A percentile compares a stretch with the other conserved stretches of the same genome.
Evolutionary conservation across 1,140 invertebrate species (phyloP).

Genomic region (Leptinotarsa undecemlineata): DNA sequence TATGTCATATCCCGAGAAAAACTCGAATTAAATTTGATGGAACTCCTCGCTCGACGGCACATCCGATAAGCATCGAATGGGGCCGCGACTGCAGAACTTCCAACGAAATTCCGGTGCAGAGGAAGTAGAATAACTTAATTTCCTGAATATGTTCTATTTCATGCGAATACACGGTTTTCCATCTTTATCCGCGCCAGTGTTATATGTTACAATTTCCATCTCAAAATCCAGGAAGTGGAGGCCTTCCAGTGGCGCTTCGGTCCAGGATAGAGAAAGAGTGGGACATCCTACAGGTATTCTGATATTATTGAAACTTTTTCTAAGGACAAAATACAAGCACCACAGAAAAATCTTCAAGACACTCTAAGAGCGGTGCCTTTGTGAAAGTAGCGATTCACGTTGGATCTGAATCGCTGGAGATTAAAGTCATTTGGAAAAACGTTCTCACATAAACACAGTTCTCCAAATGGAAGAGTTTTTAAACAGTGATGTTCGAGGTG

Average conservation of each 20-base stretch:
- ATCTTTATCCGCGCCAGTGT: not conserved
- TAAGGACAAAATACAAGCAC: no score
- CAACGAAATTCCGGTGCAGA: conserved; percentile 3
- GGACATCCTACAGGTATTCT: no score
- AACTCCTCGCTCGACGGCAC: not conserved
- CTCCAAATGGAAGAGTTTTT: no score
- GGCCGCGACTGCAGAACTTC: not conserved
- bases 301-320: no score
- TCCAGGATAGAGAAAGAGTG: not conserved
- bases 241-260: not conserved
- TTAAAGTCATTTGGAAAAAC: no score
- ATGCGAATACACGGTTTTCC: not conserved
- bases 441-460: no score
- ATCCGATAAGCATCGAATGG: conserved; percentile 4
- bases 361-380: no score
- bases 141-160: conserved; percentile 23
- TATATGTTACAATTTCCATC: conserved; percentile 19
- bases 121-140: conserved; percentile 20
- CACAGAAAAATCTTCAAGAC: no score
- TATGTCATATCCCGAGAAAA: not conserved
- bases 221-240: not conserved
- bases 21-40: conserved; percentile 5
- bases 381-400: no score
- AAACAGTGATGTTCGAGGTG: no score
- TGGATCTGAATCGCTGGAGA: no score